Conservation (phyloP, 2,113 vertebrate genomes). For the Paradoxurus hermaphroditus region DNA sequence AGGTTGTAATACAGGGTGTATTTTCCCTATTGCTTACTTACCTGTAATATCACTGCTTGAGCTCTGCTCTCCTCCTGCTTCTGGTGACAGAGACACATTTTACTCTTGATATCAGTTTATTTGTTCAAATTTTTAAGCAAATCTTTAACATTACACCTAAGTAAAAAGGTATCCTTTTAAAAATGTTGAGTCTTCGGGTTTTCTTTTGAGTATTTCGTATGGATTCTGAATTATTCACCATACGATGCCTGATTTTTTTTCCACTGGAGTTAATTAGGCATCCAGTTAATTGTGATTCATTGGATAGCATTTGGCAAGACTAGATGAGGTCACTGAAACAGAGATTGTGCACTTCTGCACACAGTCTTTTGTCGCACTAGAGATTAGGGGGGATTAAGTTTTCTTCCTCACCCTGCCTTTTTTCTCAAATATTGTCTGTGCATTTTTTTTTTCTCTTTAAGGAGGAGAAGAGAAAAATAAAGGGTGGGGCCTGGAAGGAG, state of each 20-base stretch:
- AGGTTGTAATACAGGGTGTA: not conserved
- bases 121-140: not conserved
- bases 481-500: not conserved
- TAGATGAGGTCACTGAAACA: constrained; percentile 37
- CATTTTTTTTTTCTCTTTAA: not conserved
- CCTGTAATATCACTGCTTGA: not conserved
- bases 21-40: not conserved
- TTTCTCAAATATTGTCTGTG: not conserved
- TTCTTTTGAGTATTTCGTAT: not conserved
- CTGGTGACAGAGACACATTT: not conserved
- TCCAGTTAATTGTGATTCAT: constrained; percentile 43
- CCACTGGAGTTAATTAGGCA: constrained; percentile 29
- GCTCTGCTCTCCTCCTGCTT: not conserved
- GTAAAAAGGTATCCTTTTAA: not conserved
- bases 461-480: not conserved
- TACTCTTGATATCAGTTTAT: not conserved
- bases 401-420: not conserved
- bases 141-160: not conserved
- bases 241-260: not conserved
- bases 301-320: constrained; percentile 12
- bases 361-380: not conserved
- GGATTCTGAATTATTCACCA: constrained; percentile 22
- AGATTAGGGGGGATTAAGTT: not conserved
- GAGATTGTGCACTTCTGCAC: constrained; percentile 24
- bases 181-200: not conserved